Conservation (phyloP, 2,888 invertebrate genomes). For the Myopa testacea region DNA sequence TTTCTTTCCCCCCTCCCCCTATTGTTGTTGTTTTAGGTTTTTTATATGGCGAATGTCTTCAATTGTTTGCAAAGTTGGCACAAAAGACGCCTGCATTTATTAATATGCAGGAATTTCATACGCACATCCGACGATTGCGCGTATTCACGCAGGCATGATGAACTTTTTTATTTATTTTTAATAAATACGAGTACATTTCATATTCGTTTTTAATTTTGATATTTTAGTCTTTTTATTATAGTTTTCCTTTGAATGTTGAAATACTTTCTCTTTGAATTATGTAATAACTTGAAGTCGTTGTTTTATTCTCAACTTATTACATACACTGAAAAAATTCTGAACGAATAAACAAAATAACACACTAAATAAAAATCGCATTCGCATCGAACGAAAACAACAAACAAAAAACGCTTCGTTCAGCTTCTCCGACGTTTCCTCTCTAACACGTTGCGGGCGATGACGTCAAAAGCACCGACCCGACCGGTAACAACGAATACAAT, state of each 20-base stretch:
- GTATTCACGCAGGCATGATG: background rate
- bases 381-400: background rate
- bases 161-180: conserved; percentile 6
- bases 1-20: background rate
- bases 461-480: conserved; percentile 10
- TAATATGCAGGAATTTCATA: conserved; percentile 25
- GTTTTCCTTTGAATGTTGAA: no score
- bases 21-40: background rate
- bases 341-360: no score
- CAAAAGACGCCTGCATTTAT: background rate
- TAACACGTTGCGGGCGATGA: background rate
- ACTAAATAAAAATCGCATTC: background rate
- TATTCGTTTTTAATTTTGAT: background rate
- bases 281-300: background rate
- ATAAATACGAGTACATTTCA: background rate
- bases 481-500: background rate
- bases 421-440: background rate
- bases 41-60: background rate
- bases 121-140: conserved; percentile 24
- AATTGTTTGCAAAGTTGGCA: conserved; percentile 6
- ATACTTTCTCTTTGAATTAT: no score
- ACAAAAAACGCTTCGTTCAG: background rate
- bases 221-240: background rate
- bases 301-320: background rate
- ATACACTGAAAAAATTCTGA: background rate